These are phyloP conservation scores for Melinaea marsaeus DNA, from an alignment of 2,888 invertebrate genomes.

Conservation along the genomic window DNA sequence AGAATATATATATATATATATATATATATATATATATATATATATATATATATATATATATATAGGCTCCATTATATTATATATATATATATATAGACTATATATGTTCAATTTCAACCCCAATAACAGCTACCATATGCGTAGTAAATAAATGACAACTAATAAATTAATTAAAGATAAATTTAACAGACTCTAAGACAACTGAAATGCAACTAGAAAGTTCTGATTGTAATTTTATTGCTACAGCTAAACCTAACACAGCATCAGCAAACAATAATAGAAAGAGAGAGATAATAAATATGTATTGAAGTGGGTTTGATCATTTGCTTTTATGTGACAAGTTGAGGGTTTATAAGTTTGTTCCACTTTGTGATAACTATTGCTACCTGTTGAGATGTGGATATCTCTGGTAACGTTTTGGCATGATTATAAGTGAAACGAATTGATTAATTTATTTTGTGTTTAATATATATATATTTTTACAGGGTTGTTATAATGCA, in stretches of 20 bases:
- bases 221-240: background rate
- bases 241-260: background rate
- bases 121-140: slow-evolving; percentile 5
- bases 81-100: too few relatives aligned
- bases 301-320: background rate
- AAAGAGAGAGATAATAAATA: background rate
- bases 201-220: background rate
- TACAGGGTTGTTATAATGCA: slow-evolving; percentile 58
- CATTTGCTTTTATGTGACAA: slow-evolving; percentile 7
- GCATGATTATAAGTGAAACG: background rate
- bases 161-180: background rate
- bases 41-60: too few relatives aligned
- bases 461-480: slow-evolving; percentile 35
- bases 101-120: too few relatives aligned
- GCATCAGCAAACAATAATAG: too few relatives aligned
- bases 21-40: too few relatives aligned
- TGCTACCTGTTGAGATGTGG: background rate
- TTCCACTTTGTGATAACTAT: background rate
- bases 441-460: background rate
- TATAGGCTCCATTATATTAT: too few relatives aligned
- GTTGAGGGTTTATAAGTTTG: slow-evolving; percentile 17
- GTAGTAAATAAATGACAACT: slow-evolving; percentile 1
- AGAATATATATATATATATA: too few relatives aligned
- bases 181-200: too few relatives aligned
- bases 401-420: background rate